Conservation (phyloP, 2,888 invertebrate genomes). For the Diaphora mendica region DNA sequence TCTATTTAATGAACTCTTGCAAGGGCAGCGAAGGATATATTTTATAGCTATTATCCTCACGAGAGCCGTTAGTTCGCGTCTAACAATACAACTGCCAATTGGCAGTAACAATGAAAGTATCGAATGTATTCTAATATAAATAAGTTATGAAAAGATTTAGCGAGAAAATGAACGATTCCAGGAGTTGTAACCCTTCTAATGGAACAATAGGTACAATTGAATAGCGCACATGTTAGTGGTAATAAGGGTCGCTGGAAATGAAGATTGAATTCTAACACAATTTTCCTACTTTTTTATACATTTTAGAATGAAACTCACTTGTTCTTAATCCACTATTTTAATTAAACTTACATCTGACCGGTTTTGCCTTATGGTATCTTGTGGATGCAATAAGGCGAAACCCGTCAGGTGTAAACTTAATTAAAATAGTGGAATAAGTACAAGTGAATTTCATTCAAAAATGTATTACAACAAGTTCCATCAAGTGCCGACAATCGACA, state of each 20-base stretch:
- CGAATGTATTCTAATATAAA: neutral
- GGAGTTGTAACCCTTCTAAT: neutral
- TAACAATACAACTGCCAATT: neutral
- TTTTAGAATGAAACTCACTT: too few relatives aligned
- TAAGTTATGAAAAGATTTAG: neutral
- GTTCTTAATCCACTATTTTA: too few relatives aligned
- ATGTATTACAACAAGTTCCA: too few relatives aligned
- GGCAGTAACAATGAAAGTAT: neutral
- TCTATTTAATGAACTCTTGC: too few relatives aligned
- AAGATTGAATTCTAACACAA: neutral
- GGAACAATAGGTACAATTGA: neutral
- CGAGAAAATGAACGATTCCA: neutral
- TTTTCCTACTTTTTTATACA: too few relatives aligned
- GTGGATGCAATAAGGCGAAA: too few relatives aligned
- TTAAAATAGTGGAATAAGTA: too few relatives aligned
- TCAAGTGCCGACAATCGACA: too few relatives aligned
- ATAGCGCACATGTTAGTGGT: neutral
- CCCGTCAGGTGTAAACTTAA: too few relatives aligned
- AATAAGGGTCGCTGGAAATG: constrained; percentile 1
- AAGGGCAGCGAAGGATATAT: neutral
- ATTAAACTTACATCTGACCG: too few relatives aligned
- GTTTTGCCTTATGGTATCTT: too few relatives aligned
- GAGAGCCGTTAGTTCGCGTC: neutral
- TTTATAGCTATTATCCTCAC: neutral
- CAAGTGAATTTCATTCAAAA: too few relatives aligned